phyloP scores from a whole-genome alignment of 2,113 vertebrate species.

The Caracal caracal region DNA sequence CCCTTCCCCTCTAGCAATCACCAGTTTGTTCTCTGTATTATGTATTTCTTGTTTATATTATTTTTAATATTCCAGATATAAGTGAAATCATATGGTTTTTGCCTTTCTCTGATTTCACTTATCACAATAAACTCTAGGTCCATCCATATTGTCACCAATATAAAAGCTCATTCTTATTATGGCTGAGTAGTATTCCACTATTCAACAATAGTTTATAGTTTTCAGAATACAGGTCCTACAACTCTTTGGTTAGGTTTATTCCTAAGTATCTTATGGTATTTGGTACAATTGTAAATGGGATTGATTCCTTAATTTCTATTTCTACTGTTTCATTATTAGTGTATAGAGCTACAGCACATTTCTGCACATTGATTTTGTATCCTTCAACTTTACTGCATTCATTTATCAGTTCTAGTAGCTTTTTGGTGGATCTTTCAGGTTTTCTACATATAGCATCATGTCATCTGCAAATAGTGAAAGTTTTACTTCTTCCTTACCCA shows the following conservation, averaged over 20 bases:
- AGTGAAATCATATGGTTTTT: neutral
- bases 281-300: neutral
- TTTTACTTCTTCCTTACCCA: neutral
- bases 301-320: neutral
- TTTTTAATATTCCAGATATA: neutral
- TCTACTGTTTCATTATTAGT: neutral
- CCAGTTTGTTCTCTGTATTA: neutral
- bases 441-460: neutral
- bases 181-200: neutral
- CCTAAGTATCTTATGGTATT: neutral
- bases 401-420: neutral
- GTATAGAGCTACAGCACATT: neutral
- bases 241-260: neutral
- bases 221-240: neutral
- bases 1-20: neutral
- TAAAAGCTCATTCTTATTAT: neutral
- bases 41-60: neutral
- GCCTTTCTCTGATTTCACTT: neutral
- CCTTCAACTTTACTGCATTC: neutral
- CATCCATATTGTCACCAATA: neutral
- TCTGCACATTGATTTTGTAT: neutral
- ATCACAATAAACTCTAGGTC: neutral
- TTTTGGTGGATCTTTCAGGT: neutral
- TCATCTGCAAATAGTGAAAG: neutral
- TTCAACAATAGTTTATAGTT: neutral